Evolutionary conservation across 2,113 vertebrate genomes (phyloP).

Genomic region (Leucopternis melanops): DNA sequence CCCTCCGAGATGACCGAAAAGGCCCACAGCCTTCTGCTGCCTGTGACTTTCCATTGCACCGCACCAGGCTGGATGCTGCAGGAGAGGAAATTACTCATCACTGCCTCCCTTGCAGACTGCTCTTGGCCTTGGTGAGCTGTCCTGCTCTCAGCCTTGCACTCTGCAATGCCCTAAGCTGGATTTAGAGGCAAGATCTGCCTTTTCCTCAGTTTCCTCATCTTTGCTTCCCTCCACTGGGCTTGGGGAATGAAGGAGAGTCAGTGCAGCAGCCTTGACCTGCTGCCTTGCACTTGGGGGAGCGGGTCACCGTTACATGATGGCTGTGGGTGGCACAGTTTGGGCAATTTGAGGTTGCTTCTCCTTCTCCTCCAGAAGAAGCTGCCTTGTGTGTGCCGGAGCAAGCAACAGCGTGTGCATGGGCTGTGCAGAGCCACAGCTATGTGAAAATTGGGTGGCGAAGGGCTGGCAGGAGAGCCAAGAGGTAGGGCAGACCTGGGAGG

Average conservation of each 20-base stretch:
- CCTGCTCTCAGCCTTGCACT: background rate
- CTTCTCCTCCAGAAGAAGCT: background rate
- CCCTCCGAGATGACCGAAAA: background rate
- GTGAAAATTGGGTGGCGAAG: background rate
- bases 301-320: rapidly evolving
- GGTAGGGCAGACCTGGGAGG: background rate
- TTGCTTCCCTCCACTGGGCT: rapidly evolving
- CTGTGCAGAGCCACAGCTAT: background rate
- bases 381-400: background rate
- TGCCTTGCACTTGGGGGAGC: background rate
- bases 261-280: background rate
- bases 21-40: background rate
- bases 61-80: background rate
- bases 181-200: background rate
- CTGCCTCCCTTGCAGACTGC: background rate
- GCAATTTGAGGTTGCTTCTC: background rate
- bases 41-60: background rate
- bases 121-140: background rate
- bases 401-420: no score
- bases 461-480: background rate
- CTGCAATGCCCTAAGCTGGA: background rate
- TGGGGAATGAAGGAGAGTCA: background rate
- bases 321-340: background rate
- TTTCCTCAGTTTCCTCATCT: background rate
- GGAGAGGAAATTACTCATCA: conserved; percentile 29